Evolutionary conservation across 1,140 invertebrate species (phyloP).

Genomic region (Brachionus rubens): DNA sequence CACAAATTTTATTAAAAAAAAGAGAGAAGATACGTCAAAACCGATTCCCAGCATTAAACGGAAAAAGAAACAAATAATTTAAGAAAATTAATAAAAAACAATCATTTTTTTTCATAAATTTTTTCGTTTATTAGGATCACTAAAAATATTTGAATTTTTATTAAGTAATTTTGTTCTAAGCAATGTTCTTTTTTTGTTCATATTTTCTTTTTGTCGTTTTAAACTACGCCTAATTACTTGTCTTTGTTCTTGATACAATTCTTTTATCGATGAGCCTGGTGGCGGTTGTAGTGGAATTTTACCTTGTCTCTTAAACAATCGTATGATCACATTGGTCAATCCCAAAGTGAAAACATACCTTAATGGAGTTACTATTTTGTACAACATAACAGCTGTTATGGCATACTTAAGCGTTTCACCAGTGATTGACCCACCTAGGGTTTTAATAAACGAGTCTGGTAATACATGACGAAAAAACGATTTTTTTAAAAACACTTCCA

Average conservation of each 20-base stretch:
- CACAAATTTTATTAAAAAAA: too few relatives aligned
- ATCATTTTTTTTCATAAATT: not conserved
- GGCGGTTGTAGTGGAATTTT: slow-evolving; percentile 33
- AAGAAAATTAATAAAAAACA: too few relatives aligned
- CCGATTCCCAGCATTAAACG: too few relatives aligned
- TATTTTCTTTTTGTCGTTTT: slow-evolving; percentile 8
- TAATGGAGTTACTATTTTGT: slow-evolving; percentile 38
- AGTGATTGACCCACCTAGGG: slow-evolving; percentile 19
- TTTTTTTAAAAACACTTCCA: not conserved
- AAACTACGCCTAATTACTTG: slow-evolving; percentile 37
- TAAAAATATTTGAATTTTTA: not conserved
- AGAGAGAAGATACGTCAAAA: too few relatives aligned
- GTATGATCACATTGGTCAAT: not conserved
- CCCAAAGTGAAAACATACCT: slow-evolving; percentile 22
- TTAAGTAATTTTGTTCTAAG: not conserved
- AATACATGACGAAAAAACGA: slow-evolving; percentile 7
- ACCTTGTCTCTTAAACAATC: slow-evolving; percentile 16
- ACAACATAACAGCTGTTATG: slow-evolving; percentile 28
- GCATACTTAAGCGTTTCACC: slow-evolving; percentile 24
- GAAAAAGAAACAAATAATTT: too few relatives aligned
- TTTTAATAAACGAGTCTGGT: not conserved
- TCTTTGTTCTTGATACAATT: slow-evolving; percentile 33
- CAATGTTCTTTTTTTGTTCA: not conserved
- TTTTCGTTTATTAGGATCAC: not conserved
- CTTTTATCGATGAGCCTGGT: slow-evolving; percentile 34